Evolutionary conservation across 2,888 invertebrate species (phyloP), one percentile per base, ranked within the genome.

Genomic region (Drosophila putrida): DNA sequence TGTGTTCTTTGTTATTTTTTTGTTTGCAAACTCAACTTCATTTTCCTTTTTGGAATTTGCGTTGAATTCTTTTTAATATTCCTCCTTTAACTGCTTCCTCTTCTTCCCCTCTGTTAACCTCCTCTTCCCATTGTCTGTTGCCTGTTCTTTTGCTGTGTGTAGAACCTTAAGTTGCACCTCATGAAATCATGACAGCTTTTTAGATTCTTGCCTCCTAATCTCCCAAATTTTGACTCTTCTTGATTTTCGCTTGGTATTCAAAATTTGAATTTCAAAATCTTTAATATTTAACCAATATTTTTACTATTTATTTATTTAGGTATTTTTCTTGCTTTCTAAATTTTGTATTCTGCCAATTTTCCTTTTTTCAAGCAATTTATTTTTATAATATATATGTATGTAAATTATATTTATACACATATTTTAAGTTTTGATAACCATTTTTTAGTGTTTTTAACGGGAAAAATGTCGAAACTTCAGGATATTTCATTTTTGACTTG

Each of bases 21-120:
- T 53, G 15, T 13, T 47, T 69, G 53, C 27, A 39, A 39, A 47
- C 63, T 72, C 66, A 74, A 83, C 81, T 86, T 81, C 82, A 79
- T 81, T 87, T 86, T 87, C 79, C 77, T 72, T 83, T 86, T 83
- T 74, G 70, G 75, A 75, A 78, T 82, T 80, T 73, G 58, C 64
- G 50, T 63, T 75, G 54, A 57, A 9, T 25, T 25, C 25, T 47
- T 38, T 63, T 63, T 33, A 20, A 36, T 61, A 38, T 61, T 49
- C 59, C 65, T 63, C 44, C 46, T 43, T 61, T 55, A 10, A 20
- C 15, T 36, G 28, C 49, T 49, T 38, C 51, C 51, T 47, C 20
- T 20, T 20, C 2, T 20, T 20, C 2, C 20, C 11, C 13, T 36
- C 33, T 51, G 50, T 36, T 13, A 46, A 61, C 39, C 50, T 10